Conservation (phyloP, 1,140 invertebrate species). For the Riptortus pedestris region DNA sequence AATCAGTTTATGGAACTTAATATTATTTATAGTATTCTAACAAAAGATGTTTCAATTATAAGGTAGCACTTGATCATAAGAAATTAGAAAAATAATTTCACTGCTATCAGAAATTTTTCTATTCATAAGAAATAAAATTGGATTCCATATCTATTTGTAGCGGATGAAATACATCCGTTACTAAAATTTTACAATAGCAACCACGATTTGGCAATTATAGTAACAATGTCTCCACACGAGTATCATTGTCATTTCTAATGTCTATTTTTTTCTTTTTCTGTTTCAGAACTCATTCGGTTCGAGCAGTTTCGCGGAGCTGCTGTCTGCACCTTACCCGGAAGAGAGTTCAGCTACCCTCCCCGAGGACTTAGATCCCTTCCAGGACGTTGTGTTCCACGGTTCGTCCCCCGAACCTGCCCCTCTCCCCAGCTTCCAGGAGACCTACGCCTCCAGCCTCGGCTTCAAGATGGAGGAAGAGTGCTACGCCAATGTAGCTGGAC, state of each 20-base stretch:
- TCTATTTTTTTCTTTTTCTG: background rate
- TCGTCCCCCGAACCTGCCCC: conserved; percentile 38
- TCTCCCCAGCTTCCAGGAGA: conserved; percentile 37
- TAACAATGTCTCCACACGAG: background rate
- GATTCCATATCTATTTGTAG: background rate
- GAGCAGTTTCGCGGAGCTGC: conserved; percentile 51
- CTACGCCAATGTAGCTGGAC: conserved; percentile 42
- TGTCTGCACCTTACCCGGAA: conserved; percentile 48
- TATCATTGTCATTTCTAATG: background rate
- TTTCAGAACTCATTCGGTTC: conserved; percentile 50
- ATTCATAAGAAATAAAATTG: background rate
- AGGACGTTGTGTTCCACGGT: conserved; percentile 39
- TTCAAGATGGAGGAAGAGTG: conserved; percentile 47
- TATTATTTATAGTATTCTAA: too few relatives aligned
- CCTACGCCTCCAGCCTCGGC: conserved; percentile 33
- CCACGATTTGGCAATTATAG: too few relatives aligned
- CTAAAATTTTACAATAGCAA: too few relatives aligned
- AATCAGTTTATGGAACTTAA: too few relatives aligned
- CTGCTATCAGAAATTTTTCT: background rate
- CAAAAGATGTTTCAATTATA: too few relatives aligned
- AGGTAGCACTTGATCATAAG: too few relatives aligned
- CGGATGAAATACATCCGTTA: too few relatives aligned
- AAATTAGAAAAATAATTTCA: too few relatives aligned
- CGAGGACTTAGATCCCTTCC: conserved; percentile 43
- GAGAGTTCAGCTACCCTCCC: conserved; percentile 39